Conservation (phyloP, 2,797 vertebrate species). For the Gila robusta region DNA sequence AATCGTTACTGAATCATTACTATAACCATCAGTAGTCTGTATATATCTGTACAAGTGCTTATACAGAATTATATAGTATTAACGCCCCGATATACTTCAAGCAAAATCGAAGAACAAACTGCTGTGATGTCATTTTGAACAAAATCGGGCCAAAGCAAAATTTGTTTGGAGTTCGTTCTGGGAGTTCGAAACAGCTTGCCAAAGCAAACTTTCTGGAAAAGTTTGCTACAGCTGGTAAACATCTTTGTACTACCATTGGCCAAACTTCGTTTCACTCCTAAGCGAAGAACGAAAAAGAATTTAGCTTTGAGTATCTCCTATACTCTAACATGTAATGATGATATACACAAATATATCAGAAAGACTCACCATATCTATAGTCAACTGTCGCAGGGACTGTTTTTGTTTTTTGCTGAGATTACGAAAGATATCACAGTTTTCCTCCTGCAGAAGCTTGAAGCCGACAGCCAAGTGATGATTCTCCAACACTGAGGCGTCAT, state of each 20-base stretch:
- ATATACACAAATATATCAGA: background rate
- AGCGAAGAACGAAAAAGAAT: no score
- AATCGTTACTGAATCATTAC: background rate
- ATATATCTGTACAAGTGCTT: background rate
- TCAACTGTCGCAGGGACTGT: slow-evolving; percentile 91
- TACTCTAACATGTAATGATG: background rate
- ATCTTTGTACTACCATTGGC: no score
- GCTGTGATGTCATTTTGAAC: no score
- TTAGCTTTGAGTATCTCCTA: no score
- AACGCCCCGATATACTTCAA: no score
- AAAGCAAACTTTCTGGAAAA: no score
- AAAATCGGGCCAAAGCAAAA: no score
- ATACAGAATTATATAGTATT: background rate
- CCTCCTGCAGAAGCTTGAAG: slow-evolving; percentile 92
- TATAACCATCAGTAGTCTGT: background rate
- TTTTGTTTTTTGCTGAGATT: slow-evolving; percentile 89
- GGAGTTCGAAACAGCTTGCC: no score
- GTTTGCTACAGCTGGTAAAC: no score
- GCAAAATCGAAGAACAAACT: no score
- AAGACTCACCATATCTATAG: slow-evolving; percentile 86
- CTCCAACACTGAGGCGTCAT: slow-evolving; percentile 90
- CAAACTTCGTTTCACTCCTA: no score
- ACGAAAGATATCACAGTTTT: slow-evolving; percentile 93
- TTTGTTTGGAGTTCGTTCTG: no score
- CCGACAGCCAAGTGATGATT: slow-evolving; percentile 94